Evolutionary conservation across 2,888 invertebrate species (phyloP).

Genomic region (Trissoscelio sp.): DNA sequence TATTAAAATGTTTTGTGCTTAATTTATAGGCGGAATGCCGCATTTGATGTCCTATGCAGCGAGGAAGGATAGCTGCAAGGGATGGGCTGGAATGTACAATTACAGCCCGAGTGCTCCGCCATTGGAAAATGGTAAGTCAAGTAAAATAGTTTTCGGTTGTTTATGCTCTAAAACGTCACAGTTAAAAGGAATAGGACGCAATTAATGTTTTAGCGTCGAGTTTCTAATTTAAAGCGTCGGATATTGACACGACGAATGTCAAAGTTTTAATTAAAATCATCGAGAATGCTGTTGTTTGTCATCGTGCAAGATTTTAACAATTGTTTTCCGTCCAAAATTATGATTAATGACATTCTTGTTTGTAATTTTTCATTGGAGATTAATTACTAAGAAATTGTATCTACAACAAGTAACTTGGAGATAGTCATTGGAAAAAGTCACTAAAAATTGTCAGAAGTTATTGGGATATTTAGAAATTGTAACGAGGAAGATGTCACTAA

Average conservation of each 20-base stretch:
- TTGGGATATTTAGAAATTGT: too few relatives aligned
- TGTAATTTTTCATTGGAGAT: too few relatives aligned
- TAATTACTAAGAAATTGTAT: too few relatives aligned
- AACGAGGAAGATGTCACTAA: too few relatives aligned
- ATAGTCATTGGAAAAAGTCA: too few relatives aligned
- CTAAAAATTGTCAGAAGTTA: too few relatives aligned
- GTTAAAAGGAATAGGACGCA: slow-evolving; percentile 57
- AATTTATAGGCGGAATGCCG: slow-evolving; percentile 60
- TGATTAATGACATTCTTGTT: too few relatives aligned
- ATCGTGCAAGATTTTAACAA: slow-evolving; percentile 13
- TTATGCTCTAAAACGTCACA: slow-evolving; percentile 59
- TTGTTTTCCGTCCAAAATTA: slow-evolving; percentile 8
- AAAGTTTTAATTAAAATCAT: slow-evolving; percentile 63
- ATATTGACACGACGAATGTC: slow-evolving; percentile 54
- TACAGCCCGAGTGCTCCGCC: slow-evolving; percentile 76
- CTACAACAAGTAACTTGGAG: too few relatives aligned
- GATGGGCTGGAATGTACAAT: slow-evolving; percentile 66
- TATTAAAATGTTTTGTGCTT: slow-evolving; percentile 47
- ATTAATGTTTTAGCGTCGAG: slow-evolving; percentile 58
- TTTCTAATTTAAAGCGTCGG: slow-evolving; percentile 51
- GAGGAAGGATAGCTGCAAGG: slow-evolving; percentile 61
- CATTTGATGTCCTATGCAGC: slow-evolving; percentile 60
- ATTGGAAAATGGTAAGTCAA: slow-evolving; percentile 75
- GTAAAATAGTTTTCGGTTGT: slow-evolving; percentile 60
- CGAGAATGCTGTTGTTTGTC: slow-evolving; percentile 17